Evolutionary conservation across 2,113 vertebrate genomes (phyloP), one percentile per base, ranked within the genome.

Genomic region (Chunga burmeisteri): DNA sequence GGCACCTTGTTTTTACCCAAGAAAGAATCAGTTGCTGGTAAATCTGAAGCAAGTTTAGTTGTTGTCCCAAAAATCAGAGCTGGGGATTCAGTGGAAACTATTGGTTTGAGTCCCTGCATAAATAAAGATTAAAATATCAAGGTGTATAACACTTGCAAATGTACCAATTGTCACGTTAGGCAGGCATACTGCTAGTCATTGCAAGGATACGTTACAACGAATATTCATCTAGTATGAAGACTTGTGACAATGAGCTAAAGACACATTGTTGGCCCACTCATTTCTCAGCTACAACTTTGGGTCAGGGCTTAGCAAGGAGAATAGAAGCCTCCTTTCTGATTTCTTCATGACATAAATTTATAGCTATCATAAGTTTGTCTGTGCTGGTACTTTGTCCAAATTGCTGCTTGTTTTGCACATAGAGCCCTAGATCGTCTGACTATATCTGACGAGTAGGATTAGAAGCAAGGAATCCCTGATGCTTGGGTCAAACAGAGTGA

Each of bases 21-120:
- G 96, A 97, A 98, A 92, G 98, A 89, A 59, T 93, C 97, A 58
- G 94, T 70, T 21, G 96, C 16, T 75, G 98, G 85, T 13, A 96
- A 71, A 94, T 98, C 97, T 20, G 98, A 98, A 84, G 97, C 91
- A 92, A 98, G 49, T 94, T 99, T 99, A 85, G 98, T 98, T 88
- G 99, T 99, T 32, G 98, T 98, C 90, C 98, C 98, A 94, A 98
- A 99, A 95, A 99, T 96, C 97, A 98, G 97, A 90, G 98, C n/a
- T 2, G 98, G 98, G 81, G 98, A 65, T 96, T 99, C 98, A 80
- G 97, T 96, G 38, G 98, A 95, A 86, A 97, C 91, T 47, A 97
- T 62, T 40, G 98, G 97, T 97, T 97, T 99, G 94, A 99, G 96
- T 68, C 99, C 99, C 99, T 99, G 96, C 36, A 96, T 67, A 95